Evolutionary conservation across 2,113 vertebrate species (phyloP).

Genomic region (Alectura lathami): DNA sequence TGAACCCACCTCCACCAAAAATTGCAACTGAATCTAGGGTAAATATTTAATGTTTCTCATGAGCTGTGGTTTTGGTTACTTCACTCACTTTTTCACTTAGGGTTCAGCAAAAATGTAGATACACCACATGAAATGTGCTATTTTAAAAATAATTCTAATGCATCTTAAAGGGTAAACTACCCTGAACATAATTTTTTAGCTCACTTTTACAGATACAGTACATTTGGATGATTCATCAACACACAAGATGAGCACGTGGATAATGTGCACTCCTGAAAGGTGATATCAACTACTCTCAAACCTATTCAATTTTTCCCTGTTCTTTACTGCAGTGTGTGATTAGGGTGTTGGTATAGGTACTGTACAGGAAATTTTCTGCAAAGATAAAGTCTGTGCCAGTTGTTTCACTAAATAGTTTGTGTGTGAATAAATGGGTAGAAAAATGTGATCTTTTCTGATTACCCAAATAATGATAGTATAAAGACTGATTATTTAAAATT

Average conservation of each 20-base stretch:
- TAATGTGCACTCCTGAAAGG: not conserved
- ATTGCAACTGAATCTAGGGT: not conserved
- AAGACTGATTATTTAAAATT: not conserved
- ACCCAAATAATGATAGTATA: not conserved
- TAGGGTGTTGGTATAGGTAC: not conserved
- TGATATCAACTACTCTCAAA: not conserved
- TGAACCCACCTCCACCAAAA: not conserved
- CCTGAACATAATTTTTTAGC: not conserved
- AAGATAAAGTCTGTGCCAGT: not conserved
- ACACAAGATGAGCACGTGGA: not conserved
- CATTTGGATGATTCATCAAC: not conserved
- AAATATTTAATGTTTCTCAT: conserved; percentile 22
- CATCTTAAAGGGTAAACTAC: not conserved
- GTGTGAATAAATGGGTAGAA: not conserved
- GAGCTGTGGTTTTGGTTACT: not conserved
- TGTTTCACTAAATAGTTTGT: not conserved
- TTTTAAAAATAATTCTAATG: not conserved
- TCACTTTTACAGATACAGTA: not conserved
- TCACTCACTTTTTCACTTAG: not conserved
- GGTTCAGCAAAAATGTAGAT: not conserved
- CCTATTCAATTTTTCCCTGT: not conserved
- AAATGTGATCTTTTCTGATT: not conserved
- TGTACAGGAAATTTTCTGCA: fast-evolving
- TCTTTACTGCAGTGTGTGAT: not conserved
- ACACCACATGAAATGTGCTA: not conserved